Percentiles rank a stretch among this genome's conserved stretches.
These are phyloP conservation scores for Caloenas nicobarica DNA, from an alignment of 2,113 vertebrate species.

Conservation along the genomic window DNA sequence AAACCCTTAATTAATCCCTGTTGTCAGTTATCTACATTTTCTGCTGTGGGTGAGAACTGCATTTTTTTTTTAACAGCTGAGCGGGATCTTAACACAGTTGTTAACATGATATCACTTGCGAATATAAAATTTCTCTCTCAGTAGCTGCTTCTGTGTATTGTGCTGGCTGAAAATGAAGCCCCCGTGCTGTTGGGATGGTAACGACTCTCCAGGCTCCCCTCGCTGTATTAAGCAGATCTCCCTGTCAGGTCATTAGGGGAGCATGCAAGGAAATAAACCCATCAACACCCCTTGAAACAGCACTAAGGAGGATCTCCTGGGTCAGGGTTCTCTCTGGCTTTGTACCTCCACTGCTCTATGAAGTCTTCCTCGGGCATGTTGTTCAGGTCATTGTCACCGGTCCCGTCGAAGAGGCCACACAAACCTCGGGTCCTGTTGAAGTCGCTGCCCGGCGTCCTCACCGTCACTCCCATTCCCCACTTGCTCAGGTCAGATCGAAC, in stretches of 20 bases:
- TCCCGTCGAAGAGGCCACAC: conserved; percentile 77
- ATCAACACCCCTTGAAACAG: neutral
- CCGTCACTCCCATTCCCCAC: conserved; percentile 79
- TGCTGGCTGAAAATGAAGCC: neutral
- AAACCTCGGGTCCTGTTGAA: conserved; percentile 77
- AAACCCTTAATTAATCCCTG: conserved; percentile 51
- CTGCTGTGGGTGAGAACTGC: neutral
- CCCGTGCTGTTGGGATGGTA: neutral
- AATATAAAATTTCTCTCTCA: neutral
- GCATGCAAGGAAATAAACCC: neutral
- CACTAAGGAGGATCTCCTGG: neutral
- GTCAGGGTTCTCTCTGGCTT: neutral
- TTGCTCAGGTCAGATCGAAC: conserved; percentile 73
- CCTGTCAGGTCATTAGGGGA: neutral
- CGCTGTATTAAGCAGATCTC: neutral
- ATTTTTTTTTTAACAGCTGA: neutral
- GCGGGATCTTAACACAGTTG: conserved; percentile 21
- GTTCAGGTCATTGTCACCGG: conserved; percentile 75
- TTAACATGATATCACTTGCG: neutral
- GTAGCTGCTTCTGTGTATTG: neutral
- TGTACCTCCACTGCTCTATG: conserved; percentile 77
- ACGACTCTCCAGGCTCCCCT: neutral
- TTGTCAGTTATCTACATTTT: conserved; percentile 47
- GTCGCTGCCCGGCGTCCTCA: conserved; percentile 70
- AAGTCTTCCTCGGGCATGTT: conserved; percentile 63